phyloP scores from a whole-genome alignment of 2,888 invertebrate species.

The Ectemnius lituratus region DNA sequence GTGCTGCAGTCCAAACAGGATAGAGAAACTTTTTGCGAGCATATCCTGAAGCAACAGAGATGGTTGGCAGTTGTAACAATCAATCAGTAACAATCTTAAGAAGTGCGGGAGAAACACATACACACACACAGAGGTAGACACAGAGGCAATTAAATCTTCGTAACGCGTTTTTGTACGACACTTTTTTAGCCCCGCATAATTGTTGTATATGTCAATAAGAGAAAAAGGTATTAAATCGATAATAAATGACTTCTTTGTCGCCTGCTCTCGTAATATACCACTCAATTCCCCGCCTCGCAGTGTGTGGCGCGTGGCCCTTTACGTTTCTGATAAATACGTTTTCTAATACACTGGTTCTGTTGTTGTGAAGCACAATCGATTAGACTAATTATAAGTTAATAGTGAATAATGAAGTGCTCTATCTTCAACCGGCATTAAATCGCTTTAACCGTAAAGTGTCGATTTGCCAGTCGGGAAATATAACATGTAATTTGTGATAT shows the following conservation, averaged over 20 bases:
- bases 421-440: no score
- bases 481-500: no score
- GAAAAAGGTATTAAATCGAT: slow-evolving; percentile 6
- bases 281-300: no score
- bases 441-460: no score
- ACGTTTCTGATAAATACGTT: no score
- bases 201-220: slow-evolving; percentile 1
- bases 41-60: background rate
- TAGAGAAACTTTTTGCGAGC: background rate
- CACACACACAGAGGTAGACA: background rate
- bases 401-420: no score
- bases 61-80: background rate
- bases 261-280: background rate
- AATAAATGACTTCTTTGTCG: slow-evolving; percentile 7
- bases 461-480: no score
- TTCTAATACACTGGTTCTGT: no score
- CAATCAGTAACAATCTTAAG: background rate
- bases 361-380: no score
- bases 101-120: background rate
- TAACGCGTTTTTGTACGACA: slow-evolving; percentile 7
- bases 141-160: slow-evolving; percentile 5
- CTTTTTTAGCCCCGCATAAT: slow-evolving; percentile 4
- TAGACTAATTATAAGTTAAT: no score
- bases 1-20: no score
- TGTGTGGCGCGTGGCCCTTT: no score